Base-by-base conservation (phyloP, 2,113 vertebrate species). In the Datnioides undecimradiatus region DNA sequence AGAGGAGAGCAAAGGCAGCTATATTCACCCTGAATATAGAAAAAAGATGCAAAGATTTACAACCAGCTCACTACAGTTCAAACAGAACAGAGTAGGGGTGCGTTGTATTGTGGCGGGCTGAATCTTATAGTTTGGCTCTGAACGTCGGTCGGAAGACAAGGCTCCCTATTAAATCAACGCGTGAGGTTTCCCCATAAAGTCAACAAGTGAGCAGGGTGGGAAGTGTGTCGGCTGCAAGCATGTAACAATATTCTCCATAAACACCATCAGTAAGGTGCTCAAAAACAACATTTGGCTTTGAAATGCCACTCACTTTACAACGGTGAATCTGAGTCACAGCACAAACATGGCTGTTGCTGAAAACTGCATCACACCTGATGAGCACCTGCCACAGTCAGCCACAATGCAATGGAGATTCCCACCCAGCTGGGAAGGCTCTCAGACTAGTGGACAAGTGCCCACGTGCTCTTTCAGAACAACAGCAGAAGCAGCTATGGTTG, bases 221-320 rank as follows among this genome's bases (percentile, higher is more conserved):
- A 79, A 71, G 48, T 41, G 49, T 58, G 51, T 36, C 48, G 59
- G 75, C 71, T 33, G 58, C 79, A 76, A 81, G 43, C 29, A 52
- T 80, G 84, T 84, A 89, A 88, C 87, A 79, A 76, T 69, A 65
- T 77, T 79, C 75, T 86, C 66, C 80, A 40, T 43, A 62, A 62
- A 87, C 79, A 54, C 57, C 33, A 38, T n/a, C 11, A 21, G 71
- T 55, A 71, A 86, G 76, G 57, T 58, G 75, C 72, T 71, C 34
- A 36, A 71, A 49, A 46, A 33, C 63, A 59, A 75, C 31, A 55
- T 34, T 69, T 60, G 55, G 75, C 69, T 73, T 60, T 40, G 25
- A 73, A 77, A 69, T 38, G 33, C 59, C 55, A 29, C 38, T 57
- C 19, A 59, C n/a, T 17, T 36, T 45, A 46, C 11, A 52, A 73